A percentile compares a stretch with the other conserved stretches of the same genome.
Conservation (phyloP, 2,113 vertebrate species). For the Procavia capensis region DNA sequence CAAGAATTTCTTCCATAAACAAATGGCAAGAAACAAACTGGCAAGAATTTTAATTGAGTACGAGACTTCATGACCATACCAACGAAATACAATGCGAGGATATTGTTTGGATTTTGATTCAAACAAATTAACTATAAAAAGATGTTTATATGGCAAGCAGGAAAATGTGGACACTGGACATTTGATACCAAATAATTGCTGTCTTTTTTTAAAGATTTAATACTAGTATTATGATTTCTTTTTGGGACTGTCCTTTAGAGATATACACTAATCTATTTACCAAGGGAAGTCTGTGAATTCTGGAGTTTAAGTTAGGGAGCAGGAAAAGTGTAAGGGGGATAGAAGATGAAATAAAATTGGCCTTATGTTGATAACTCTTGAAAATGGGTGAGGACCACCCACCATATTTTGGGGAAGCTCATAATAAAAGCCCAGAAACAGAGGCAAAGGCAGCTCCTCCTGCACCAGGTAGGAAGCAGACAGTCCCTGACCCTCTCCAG, state of each 20-base stretch:
- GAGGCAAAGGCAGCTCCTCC: neutral
- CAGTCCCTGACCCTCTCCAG: neutral
- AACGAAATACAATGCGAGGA: neutral
- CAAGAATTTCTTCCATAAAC: neutral
- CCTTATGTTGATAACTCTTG: rapidly evolving
- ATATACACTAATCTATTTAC: neutral
- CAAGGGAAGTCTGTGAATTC: neutral
- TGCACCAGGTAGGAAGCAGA: too few species aligned
- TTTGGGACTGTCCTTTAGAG: neutral
- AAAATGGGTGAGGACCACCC: too few species aligned
- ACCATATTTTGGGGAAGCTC: neutral
- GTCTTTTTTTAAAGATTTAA: neutral
- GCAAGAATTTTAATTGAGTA: neutral
- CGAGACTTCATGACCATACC: rapidly evolving
- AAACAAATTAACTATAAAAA: neutral
- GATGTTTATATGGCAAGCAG: neutral
- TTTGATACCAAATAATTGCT: neutral
- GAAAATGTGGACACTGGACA: neutral
- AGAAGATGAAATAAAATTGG: rapidly evolving
- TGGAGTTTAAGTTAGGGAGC: neutral
- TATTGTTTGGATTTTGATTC: neutral
- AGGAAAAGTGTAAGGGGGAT: neutral
- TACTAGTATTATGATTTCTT: neutral
- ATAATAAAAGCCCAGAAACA: neutral
- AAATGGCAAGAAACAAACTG: neutral